Conservation (phyloP, 2,797 vertebrate species). For the Lophotriccus pileatus region DNA sequence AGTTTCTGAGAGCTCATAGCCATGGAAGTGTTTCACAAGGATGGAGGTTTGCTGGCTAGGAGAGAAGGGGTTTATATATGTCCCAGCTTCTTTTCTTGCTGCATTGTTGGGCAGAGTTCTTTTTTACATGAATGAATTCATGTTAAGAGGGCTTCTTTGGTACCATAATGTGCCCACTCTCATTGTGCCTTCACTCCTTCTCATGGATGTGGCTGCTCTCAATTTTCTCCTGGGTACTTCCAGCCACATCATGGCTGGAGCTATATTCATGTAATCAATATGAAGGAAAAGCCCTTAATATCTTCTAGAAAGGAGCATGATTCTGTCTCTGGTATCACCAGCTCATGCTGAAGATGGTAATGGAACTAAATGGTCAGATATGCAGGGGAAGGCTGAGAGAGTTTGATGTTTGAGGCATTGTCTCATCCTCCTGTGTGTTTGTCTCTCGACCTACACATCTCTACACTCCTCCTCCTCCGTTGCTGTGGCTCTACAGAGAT, state of each 20-base stretch:
- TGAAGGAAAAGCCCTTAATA: neutral
- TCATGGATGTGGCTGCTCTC: accelerated
- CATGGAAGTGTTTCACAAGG: neutral
- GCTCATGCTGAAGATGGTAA: neutral
- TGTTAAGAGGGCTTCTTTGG: neutral
- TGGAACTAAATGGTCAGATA: neutral
- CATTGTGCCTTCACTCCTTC: neutral
- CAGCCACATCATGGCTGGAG: accelerated
- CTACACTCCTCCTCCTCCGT: neutral
- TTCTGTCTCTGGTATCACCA: neutral
- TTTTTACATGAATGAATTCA: neutral
- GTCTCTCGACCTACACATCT: neutral
- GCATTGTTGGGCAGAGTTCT: neutral
- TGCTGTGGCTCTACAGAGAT: neutral
- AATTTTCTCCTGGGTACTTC: neutral
- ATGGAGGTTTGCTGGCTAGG: neutral
- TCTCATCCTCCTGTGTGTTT: neutral
- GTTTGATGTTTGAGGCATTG: neutral
- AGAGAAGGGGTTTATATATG: accelerated
- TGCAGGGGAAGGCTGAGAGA: neutral
- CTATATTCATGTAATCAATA: neutral
- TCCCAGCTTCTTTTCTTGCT: neutral
- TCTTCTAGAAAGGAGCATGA: neutral
- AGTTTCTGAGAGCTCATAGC: neutral
- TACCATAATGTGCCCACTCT: accelerated